Evolutionary conservation across 2,888 invertebrate species (phyloP), one percentile per base, ranked within the genome.

Genomic region (Drosophila demipolita): DNA sequence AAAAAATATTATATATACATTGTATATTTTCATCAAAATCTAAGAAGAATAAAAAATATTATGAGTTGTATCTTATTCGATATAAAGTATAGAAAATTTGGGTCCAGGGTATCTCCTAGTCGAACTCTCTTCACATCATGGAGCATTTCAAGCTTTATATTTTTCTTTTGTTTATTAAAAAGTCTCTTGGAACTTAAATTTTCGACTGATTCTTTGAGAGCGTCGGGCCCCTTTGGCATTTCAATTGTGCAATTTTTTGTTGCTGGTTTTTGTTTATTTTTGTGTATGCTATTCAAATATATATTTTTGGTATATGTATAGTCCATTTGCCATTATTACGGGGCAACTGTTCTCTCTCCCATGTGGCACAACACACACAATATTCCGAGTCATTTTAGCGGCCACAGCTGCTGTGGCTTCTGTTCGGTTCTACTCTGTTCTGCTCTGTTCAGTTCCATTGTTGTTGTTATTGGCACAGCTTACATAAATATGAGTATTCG

Each of bases 391-490:
- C 57, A 62, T 72, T 66, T 62, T 8, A 45, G 23, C 38, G 26
- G 40, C 53, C 60, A 63, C 75, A 63, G 71, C 53, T 48, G 58
- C 40, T 38, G 42, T 11, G 33, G 29, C 36, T 52, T 32, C 33
- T 57, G 32, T 50, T 60, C 29, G 15, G 23, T 23, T 42, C 11
- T 2, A n/a, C 3, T 26, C 29, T 29, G n/a, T 49, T 35, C 12
- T 53, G 11, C 5, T 40, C 4, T 49, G 15, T 53, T 33, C n/a
- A 8, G 17, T 5, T n/a, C 20, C 42, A 2, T 7, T 26, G 6
- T 36, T 40, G 29, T 57, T 57, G 9, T 59, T 80, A 52, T 87
- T 87, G 65, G 66, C 38, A 64, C 78, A 83, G 83, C 86, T 81
- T 80, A 74, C 54, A 80, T 74, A 88, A 73, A 83, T 63, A 73